A percentile compares a stretch with the other conserved stretches of the same genome.
Evolutionary conservation across 2,797 vertebrate species (phyloP).

Genomic region (Rousettus madagascariensis): DNA sequence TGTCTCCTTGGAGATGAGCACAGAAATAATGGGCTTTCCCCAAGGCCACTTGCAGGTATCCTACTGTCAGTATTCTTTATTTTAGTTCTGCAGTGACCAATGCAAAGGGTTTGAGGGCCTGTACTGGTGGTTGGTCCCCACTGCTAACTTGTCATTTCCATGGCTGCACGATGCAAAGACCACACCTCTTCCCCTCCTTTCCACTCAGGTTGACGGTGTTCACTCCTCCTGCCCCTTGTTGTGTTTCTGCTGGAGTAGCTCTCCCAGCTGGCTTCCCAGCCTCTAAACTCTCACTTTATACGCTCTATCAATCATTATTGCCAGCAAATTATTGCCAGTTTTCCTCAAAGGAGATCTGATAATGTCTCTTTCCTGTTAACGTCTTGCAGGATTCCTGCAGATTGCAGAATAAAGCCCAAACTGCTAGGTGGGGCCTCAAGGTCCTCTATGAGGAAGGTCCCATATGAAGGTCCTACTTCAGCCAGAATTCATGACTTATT

Average conservation of each 20-base stretch:
- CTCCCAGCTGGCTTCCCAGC: not conserved
- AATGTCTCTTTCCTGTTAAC: not conserved
- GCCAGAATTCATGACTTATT: not conserved
- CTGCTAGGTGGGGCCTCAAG: not conserved
- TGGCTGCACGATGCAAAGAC: not conserved
- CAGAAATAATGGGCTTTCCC: not conserved
- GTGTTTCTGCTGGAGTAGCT: not conserved
- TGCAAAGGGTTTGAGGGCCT: too few relatives aligned
- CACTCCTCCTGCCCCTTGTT: not conserved
- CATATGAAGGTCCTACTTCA: not conserved
- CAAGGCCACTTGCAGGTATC: not conserved
- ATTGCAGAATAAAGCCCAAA: not conserved
- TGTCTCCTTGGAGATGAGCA: not conserved
- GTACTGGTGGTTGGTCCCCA: not conserved
- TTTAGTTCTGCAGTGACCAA: not conserved
- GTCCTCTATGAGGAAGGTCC: not conserved
- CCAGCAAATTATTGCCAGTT: not conserved
- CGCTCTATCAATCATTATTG: not conserved
- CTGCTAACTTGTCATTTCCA: not conserved
- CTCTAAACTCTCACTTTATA: not conserved
- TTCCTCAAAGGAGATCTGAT: not conserved
- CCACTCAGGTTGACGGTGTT: not conserved
- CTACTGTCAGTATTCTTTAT: not conserved
- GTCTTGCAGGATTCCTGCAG: not conserved
- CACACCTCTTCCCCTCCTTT: not conserved